phyloP scores from a whole-genome alignment of 2,113 vertebrate species.

The Sceloporus undulatus region DNA sequence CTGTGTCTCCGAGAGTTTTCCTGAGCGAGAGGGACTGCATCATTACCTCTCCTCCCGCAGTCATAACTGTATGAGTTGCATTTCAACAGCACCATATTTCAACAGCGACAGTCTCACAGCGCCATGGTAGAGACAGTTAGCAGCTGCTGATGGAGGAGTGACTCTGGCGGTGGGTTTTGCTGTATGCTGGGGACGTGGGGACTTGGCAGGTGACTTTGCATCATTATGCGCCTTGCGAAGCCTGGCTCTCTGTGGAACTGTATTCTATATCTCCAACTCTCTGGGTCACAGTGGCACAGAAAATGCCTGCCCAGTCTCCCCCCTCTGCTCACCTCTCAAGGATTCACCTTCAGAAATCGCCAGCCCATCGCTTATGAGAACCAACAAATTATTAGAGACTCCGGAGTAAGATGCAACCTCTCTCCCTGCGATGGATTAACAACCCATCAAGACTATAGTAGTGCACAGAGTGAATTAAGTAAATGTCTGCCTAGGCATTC shows the following conservation, averaged over 20 bases:
- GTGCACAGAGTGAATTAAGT: no score
- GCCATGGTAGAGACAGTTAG: rapidly evolving
- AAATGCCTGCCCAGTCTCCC: rapidly evolving
- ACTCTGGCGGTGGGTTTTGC: rapidly evolving
- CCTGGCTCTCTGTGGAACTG: rapidly evolving
- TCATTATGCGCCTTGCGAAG: rapidly evolving
- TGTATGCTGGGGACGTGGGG: rapidly evolving
- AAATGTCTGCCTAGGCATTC: no score
- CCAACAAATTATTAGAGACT: neutral
- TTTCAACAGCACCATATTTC: rapidly evolving
- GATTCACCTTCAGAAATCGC: neutral
- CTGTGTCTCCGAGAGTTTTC: neutral
- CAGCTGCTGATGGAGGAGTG: rapidly evolving
- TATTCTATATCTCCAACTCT: neutral
- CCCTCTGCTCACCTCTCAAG: neutral
- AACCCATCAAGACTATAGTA: neutral
- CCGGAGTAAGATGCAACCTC: neutral
- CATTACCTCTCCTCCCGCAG: neutral
- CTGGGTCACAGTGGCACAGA: neutral
- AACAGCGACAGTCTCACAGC: rapidly evolving
- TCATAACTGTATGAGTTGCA: rapidly evolving
- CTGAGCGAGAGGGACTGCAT: neutral
- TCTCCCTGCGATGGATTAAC: neutral
- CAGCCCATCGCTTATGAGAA: neutral
- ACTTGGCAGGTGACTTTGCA: rapidly evolving